Percentiles rank a stretch among this genome's conserved stretches.
These are phyloP conservation scores for Zaprionus inermis DNA, from an alignment of 1,140 invertebrate genomes.

Conservation along the genomic window DNA sequence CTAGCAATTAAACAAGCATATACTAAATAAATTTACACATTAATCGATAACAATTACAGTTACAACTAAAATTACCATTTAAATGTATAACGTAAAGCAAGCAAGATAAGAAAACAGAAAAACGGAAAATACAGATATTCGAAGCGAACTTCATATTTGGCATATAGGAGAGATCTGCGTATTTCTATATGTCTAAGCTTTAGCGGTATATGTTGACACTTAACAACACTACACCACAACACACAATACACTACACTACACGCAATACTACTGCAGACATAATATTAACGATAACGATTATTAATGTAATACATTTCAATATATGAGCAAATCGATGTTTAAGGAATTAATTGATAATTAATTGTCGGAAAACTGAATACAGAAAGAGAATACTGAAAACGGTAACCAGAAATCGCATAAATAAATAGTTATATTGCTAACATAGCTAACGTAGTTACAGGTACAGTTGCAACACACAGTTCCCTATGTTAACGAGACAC, in stretches of 20 bases:
- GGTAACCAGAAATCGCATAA: background rate
- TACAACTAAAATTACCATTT: constrained; percentile 44
- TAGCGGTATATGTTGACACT: constrained; percentile 42
- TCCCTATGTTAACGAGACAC: constrained; percentile 20
- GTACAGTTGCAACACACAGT: constrained; percentile 26
- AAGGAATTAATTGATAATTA: constrained; percentile 31
- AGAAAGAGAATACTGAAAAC: background rate
- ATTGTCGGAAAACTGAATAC: constrained; percentile 17
- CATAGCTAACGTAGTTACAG: constrained; percentile 46
- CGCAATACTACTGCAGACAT: constrained; percentile 25
- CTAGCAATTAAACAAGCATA: constrained; percentile 23
- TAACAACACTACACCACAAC: constrained; percentile 14
- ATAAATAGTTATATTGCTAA: constrained; percentile 38
- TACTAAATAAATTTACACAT: constrained; percentile 43
- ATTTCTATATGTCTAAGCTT: constrained; percentile 40
- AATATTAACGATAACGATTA: constrained; percentile 20
- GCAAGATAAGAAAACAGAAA: constrained; percentile 7
- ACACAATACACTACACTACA: constrained; percentile 25
- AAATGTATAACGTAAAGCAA: constrained; percentile 33
- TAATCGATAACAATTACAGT: constrained; percentile 45
- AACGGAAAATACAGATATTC: background rate
- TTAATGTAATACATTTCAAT: constrained; percentile 32
- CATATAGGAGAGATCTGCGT: constrained; percentile 5
- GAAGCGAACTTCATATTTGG: constrained; percentile 17
- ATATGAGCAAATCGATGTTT: constrained; percentile 30